A percentile compares a stretch with the other conserved stretches of the same genome.
Evolutionary conservation across 1,140 invertebrate genomes (phyloP).

Genomic region (Drosophila ambigua): DNA sequence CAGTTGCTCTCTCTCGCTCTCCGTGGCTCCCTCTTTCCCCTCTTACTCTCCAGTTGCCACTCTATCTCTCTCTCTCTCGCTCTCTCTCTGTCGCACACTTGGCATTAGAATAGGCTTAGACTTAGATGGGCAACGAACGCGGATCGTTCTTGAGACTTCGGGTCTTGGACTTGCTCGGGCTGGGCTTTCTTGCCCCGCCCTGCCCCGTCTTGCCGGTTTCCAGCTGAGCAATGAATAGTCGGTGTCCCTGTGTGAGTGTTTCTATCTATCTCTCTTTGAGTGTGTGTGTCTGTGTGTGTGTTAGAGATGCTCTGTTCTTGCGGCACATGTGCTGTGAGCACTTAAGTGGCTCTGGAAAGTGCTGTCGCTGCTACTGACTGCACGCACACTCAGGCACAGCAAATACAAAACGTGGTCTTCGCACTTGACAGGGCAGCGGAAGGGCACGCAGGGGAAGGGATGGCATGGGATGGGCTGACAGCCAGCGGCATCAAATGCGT

Average conservation of each 20-base stretch:
- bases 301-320: slow-evolving; percentile 67
- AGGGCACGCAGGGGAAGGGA: not conserved
- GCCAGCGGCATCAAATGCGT: slow-evolving; percentile 49
- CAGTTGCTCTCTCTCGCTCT: slow-evolving; percentile 46
- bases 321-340: slow-evolving; percentile 68
- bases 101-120: slow-evolving; percentile 80
- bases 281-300: slow-evolving; percentile 47
- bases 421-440: slow-evolving; percentile 22
- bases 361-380: slow-evolving; percentile 56
- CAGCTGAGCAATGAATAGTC: slow-evolving; percentile 52
- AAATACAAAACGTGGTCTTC: slow-evolving; percentile 26
- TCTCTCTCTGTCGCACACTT: slow-evolving; percentile 43
- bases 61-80: slow-evolving; percentile 46
- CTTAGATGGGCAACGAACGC: slow-evolving; percentile 67
- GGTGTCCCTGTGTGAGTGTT: slow-evolving; percentile 34
- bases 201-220: slow-evolving; percentile 62
- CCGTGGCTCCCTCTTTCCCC: slow-evolving; percentile 8
- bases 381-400: slow-evolving; percentile 38
- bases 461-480: slow-evolving; percentile 7
- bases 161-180: slow-evolving; percentile 48
- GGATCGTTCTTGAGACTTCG: slow-evolving; percentile 49
- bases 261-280: not conserved
- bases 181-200: slow-evolving; percentile 56
- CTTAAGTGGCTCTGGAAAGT: slow-evolving; percentile 70
- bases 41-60: slow-evolving; percentile 1